Evolutionary conservation across 2,797 vertebrate species (phyloP).

Genomic region (Neolamprologus multifasciatus): DNA sequence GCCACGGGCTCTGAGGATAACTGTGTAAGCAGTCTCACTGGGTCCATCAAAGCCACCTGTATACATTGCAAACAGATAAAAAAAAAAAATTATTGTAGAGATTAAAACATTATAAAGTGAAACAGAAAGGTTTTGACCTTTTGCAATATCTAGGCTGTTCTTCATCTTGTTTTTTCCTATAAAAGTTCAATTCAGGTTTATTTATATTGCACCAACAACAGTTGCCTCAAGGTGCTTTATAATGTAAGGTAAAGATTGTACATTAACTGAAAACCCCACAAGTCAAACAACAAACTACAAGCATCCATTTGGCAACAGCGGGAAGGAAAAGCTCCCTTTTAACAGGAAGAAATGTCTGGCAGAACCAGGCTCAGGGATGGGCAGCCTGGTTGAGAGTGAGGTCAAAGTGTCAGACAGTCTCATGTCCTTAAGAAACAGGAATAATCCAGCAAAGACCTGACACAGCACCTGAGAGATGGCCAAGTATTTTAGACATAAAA

Average conservation of each 20-base stretch:
- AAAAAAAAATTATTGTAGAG: fast-evolving
- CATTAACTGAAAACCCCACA: background rate
- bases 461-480: background rate
- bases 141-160: background rate
- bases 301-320: background rate
- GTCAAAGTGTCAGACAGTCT: background rate
- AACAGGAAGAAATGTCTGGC: background rate
- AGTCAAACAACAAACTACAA: background rate
- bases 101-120: background rate
- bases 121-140: background rate
- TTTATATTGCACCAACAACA: background rate
- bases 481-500: background rate
- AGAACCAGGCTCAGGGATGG: background rate
- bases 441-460: background rate
- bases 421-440: background rate
- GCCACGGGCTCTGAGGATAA: constrained; percentile 88
- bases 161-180: background rate
- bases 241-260: background rate
- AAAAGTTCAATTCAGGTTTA: background rate
- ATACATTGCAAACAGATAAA: background rate
- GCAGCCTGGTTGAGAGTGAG: background rate
- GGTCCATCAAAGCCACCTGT: background rate
- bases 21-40: constrained; percentile 70
- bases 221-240: background rate
- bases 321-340: background rate